Evolutionary conservation across 2,888 invertebrate genomes (phyloP), one percentile per base, ranked within the genome.

Genomic region (Thecophora atra): DNA sequence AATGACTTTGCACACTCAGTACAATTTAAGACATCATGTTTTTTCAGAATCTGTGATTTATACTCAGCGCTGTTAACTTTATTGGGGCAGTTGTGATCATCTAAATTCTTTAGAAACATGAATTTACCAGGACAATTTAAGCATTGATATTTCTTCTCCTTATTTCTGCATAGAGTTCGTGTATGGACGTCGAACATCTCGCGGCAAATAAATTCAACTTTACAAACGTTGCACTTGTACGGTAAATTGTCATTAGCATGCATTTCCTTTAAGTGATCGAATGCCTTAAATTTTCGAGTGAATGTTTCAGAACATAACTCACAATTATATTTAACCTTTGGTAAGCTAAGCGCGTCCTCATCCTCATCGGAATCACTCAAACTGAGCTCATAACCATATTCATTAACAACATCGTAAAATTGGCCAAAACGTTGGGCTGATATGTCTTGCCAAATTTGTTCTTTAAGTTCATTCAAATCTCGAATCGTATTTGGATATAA

Each of bases 141-240:
- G 70, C 86, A 86, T 15, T 75, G 77, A 30, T 81, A 78, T 11
- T 80, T 76, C 70, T 82, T 85, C 3, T 80, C 73, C 7, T 76
- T 76, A 72, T 82, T 84, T 15, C 81, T 76, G 67, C 86, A 87
- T 52, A 86, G 85, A 77, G 86, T 77, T 81, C 87, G 82, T 82
- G 88, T 52, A 85, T 90, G 90, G 1, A 88, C 87, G 0, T 87
- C 84, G 1, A 89, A 87, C 15, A 89, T 85, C 68, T 85, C 87
- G 0, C 84, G 76, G 15, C 88, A 87, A 0, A 89, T 88, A 79
- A 90, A 90, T 21, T 88, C 83, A 83, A 89, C 87, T 26, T 87
- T 84, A 77, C 90, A 90, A 15, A 86, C 81, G 58, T 86, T 86
- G 76, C 90, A 90, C 30, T 88, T 87, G 51, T 87, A 84, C 0